Evolutionary conservation across 2,888 invertebrate species (phyloP).

Genomic region (Harmothoe impar): DNA sequence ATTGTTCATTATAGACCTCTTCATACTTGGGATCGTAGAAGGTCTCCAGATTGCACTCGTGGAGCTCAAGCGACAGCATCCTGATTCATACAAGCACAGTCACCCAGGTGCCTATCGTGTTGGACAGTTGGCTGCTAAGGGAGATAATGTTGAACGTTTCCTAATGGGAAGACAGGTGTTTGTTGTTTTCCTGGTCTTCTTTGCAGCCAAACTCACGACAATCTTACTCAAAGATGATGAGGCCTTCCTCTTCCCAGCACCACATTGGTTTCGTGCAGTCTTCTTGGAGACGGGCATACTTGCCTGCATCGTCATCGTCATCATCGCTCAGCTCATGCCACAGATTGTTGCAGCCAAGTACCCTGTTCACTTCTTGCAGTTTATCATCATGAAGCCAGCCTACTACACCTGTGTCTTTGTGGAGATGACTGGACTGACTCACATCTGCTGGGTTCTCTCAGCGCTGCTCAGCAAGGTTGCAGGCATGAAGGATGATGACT

Average conservation of each 20-base stretch:
- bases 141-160: slow-evolving; percentile 69
- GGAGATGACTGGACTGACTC: slow-evolving; percentile 68
- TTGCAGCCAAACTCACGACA: slow-evolving; percentile 69
- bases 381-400: slow-evolving; percentile 68
- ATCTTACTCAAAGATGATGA: slow-evolving; percentile 64
- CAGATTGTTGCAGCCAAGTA: slow-evolving; percentile 69
- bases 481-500: slow-evolving; percentile 66
- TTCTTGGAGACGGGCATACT: slow-evolving; percentile 68
- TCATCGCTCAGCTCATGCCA: slow-evolving; percentile 70
- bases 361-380: slow-evolving; percentile 69
- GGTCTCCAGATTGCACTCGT: slow-evolving; percentile 69
- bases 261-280: slow-evolving; percentile 63
- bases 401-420: slow-evolving; percentile 68
- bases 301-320: slow-evolving; percentile 68
- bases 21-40: slow-evolving; percentile 67
- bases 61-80: slow-evolving; percentile 68
- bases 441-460: slow-evolving; percentile 67
- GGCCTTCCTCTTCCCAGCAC: slow-evolving; percentile 67
- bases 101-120: slow-evolving; percentile 67
- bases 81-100: slow-evolving; percentile 66
- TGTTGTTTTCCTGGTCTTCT: slow-evolving; percentile 69
- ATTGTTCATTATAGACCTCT: slow-evolving; percentile 67
- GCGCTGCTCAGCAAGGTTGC: slow-evolving; percentile 16
- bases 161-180: slow-evolving; percentile 69
- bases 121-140: slow-evolving; percentile 66